phyloP scores from a whole-genome alignment of 2,113 vertebrate genomes.

The Larimichthys crocea region DNA sequence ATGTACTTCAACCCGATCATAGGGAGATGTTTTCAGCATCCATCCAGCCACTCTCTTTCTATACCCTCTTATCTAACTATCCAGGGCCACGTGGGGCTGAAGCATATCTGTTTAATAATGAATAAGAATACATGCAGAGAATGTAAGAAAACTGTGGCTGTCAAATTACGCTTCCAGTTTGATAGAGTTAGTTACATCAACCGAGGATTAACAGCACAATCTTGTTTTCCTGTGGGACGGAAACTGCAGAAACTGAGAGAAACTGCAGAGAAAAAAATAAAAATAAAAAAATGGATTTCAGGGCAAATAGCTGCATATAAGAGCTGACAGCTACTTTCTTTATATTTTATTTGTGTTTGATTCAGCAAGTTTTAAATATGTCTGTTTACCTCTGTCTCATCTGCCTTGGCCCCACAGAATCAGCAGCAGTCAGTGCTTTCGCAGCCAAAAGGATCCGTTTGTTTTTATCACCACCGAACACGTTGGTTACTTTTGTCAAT shows the following conservation, averaged over 20 bases:
- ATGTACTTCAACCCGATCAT: not conserved
- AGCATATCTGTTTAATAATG: not conserved
- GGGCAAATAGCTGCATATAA: not conserved
- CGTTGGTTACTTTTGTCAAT: constrained; percentile 33
- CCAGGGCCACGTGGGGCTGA: not conserved
- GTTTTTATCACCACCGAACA: constrained; percentile 39
- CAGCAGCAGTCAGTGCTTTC: constrained; percentile 31
- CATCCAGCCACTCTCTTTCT: not conserved
- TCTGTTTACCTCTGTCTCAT: constrained; percentile 24
- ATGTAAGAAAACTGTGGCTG: not conserved
- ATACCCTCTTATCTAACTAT: not conserved
- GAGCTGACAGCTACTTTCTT: constrained; percentile 13
- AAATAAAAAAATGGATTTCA: no score
- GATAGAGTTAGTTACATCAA: not conserved
- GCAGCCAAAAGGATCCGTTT: constrained; percentile 52
- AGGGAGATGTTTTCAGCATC: not conserved
- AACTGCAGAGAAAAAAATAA: constrained; percentile 10
- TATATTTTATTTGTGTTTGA: constrained; percentile 22
- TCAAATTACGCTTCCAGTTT: constrained; percentile 1
- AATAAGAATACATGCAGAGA: not conserved
- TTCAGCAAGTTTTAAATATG: constrained; percentile 26
- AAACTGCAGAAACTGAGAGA: not conserved
- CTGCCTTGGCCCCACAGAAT: constrained; percentile 21
- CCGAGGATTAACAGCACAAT: not conserved
- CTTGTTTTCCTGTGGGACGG: not conserved